Conservation (phyloP, 2,888 invertebrate species). For the Cephonodes hylas region DNA sequence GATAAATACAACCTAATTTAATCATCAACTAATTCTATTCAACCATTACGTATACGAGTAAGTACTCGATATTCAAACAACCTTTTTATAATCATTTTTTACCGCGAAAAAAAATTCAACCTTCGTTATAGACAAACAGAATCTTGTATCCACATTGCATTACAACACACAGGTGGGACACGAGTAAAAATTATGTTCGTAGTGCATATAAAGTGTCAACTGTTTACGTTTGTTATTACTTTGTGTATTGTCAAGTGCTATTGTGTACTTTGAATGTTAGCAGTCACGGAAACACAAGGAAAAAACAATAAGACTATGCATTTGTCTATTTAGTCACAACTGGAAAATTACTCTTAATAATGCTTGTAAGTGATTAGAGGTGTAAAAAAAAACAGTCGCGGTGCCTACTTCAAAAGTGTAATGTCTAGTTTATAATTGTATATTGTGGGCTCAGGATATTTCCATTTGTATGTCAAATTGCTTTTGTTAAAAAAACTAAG, state of each 20-base stretch:
- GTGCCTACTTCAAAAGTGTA: too few relatives aligned
- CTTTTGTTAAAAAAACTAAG: too few relatives aligned
- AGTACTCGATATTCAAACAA: too few relatives aligned
- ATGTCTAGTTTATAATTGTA: too few relatives aligned
- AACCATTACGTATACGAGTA: too few relatives aligned
- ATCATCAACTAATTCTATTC: not conserved
- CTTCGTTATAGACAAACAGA: not conserved
- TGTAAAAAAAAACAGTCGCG: too few relatives aligned
- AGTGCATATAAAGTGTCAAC: not conserved
- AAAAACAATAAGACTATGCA: too few relatives aligned
- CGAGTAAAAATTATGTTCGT: not conserved
- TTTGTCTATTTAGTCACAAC: too few relatives aligned
- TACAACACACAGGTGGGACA: not conserved
- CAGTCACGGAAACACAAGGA: not conserved
- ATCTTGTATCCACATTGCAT: not conserved
- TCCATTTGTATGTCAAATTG: too few relatives aligned
- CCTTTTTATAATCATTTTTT: not conserved
- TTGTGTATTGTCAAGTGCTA: not conserved
- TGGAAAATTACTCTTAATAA: too few relatives aligned
- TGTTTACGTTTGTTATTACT: not conserved
- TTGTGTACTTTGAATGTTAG: not conserved
- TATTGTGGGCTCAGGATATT: too few relatives aligned
- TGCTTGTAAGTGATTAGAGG: too few relatives aligned
- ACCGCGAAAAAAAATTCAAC: not conserved
- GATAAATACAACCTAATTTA: not conserved